Evolutionary conservation across 2,888 invertebrate genomes (phyloP), one percentile per base, ranked within the genome.

Genomic region (Neocrepidodera transversa): DNA sequence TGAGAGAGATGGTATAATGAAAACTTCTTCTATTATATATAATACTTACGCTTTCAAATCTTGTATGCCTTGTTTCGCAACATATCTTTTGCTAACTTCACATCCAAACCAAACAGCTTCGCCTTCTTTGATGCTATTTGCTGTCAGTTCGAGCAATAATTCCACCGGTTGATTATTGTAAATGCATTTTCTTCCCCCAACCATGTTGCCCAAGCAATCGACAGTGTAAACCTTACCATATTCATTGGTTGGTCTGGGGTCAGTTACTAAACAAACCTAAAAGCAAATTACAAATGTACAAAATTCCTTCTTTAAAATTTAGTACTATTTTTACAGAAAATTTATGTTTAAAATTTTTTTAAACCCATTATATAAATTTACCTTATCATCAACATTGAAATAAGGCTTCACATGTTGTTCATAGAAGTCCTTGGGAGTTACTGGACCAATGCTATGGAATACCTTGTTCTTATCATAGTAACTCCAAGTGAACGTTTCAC

Each of bases 81-180:
- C 88, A 76, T 91, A 90, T 51, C 91, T 80, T 79, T 94, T 93
- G 65, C 86, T 86, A 1, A 94, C 92, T 74, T 95, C 94, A 77
- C 93, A 94, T 0, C 95, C 95, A 77, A 95, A 95, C 95, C 95
- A 95, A 0, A 95, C 94, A 0, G 94, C 87, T 75, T 94, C 93
- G 1, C 91, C 90, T 1, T 86, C 85, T 64, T 87, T 85, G 64
- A 95, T 89, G 53, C 93, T 92, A 59, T 88, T 87, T 7, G 86
- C 87, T 1, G 91, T 89, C 26, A 87, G 82, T 75, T 89, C 85
- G 78, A 93, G 86, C 1, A 95, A 81, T 0, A 88, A 80, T 53
- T 92, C 91, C 0, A 91, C 86, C 0, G 91, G 90, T 76, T 94
- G 94, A 81, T 95, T 95, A 77, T 95, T 93, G 80, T 95, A 95